Percentiles rank a stretch among this genome's conserved stretches.
Conservation (phyloP, 1,140 invertebrate species). For the Habropoda laboriosa region DNA sequence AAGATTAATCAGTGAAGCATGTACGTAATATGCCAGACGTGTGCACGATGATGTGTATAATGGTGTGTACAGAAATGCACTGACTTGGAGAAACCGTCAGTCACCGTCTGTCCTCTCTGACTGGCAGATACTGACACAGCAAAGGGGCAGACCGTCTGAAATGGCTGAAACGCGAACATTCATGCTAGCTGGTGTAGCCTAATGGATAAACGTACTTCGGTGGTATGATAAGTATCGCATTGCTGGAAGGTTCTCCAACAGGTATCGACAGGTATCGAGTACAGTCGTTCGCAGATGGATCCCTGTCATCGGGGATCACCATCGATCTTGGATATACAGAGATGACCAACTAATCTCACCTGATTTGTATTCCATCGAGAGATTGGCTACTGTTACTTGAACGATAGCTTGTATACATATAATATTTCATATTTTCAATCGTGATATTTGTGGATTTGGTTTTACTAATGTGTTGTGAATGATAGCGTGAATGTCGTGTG, state of each 20-base stretch:
- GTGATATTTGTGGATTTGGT: no score
- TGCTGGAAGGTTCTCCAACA: constrained; percentile 4
- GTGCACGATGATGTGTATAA: not conserved
- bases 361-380: no score
- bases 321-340: no score
- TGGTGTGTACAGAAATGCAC: not conserved
- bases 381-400: no score
- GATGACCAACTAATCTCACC: no score
- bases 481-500: no score
- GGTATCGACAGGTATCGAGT: constrained; percentile 31
- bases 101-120: constrained; percentile 4
- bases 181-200: not conserved
- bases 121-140: constrained; percentile 3
- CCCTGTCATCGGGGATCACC: no score
- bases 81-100: constrained; percentile 25
- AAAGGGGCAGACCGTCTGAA: constrained; percentile 10
- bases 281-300: not conserved
- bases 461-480: no score
- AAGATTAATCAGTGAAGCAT: no score
- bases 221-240: constrained; percentile 22
- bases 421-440: no score
- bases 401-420: no score
- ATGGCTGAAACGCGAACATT: not conserved
- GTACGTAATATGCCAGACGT: not conserved
- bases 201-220: constrained; percentile 19